Percentiles rank a stretch among this genome's conserved stretches.
These are phyloP conservation scores for Scopus umbretta DNA, from an alignment of 2,113 vertebrate genomes.

Conservation along the genomic window DNA sequence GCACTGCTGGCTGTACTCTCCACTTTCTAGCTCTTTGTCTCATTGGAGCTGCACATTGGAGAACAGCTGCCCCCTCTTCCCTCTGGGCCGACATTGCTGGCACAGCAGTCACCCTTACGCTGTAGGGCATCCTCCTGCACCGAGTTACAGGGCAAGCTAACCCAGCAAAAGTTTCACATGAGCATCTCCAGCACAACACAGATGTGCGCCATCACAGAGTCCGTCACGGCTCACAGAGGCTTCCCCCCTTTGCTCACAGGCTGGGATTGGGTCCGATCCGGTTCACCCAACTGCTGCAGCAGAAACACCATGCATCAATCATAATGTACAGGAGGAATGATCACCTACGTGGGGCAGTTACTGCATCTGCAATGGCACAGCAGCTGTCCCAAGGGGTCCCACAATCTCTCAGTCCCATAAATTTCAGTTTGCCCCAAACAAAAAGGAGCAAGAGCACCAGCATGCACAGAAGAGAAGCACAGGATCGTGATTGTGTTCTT, in stretches of 20 bases:
- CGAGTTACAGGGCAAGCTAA: background rate
- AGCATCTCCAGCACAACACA: background rate
- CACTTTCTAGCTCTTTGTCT: background rate
- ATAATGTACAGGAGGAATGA: fast-evolving
- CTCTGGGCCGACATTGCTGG: fast-evolving
- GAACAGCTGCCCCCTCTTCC: background rate
- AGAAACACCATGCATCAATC: fast-evolving
- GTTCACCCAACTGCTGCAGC: background rate
- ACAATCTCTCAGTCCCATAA: background rate
- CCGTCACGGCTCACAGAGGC: fast-evolving
- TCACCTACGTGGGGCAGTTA: background rate
- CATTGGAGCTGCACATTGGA: fast-evolving
- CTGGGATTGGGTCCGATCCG: background rate
- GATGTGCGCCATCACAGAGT: fast-evolving
- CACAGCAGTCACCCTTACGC: background rate
- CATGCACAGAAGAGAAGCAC: background rate
- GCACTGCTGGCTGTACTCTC: too few species aligned
- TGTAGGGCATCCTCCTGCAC: background rate
- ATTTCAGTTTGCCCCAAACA: background rate
- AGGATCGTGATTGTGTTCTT: background rate
- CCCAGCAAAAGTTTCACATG: background rate
- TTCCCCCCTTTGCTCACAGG: background rate
- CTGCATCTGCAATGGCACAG: background rate
- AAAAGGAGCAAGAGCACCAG: background rate
- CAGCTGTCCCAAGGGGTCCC: fast-evolving